Percentiles rank a stretch among this genome's conserved stretches.
phyloP scores from a whole-genome alignment of 2,113 vertebrate genomes.

The Passer montanus region DNA sequence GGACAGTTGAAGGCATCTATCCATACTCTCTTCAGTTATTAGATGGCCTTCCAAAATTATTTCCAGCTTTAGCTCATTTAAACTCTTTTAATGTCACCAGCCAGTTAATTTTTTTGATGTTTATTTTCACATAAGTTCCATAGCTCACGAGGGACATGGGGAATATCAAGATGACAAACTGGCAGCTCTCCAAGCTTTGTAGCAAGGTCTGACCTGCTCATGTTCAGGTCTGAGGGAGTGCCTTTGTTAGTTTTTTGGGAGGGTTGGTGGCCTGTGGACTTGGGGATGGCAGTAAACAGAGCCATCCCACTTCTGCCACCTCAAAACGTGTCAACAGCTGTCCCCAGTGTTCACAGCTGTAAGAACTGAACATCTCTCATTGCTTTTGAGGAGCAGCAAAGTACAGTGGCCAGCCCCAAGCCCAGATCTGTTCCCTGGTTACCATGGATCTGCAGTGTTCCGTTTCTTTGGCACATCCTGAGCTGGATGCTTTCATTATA shows the following conservation, averaged over 20 bases:
- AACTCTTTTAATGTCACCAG: background rate
- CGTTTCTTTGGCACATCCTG: background rate
- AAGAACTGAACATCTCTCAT: background rate
- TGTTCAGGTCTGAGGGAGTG: background rate
- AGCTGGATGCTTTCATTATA: background rate
- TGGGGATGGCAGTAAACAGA: background rate
- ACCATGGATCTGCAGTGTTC: background rate
- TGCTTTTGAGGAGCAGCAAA: background rate
- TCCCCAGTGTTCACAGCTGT: background rate
- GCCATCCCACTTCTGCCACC: background rate
- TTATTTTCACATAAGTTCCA: background rate
- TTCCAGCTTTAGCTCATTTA: background rate
- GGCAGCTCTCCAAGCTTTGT: background rate
- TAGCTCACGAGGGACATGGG: background rate
- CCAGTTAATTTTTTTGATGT: background rate
- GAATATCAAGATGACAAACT: background rate
- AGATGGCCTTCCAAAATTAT: constrained; percentile 9
- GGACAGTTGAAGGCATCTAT: background rate
- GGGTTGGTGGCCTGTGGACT: background rate
- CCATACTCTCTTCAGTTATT: background rate
- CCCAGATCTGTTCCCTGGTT: background rate
- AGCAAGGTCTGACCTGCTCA: background rate
- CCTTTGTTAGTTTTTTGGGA: background rate
- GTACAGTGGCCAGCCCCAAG: background rate
- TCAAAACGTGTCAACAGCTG: background rate